A percentile compares a stretch with the other conserved stretches of the same genome.
These are phyloP conservation scores for Antrozous pallidus DNA, from an alignment of 2,797 vertebrate species.

Conservation along the genomic window DNA sequence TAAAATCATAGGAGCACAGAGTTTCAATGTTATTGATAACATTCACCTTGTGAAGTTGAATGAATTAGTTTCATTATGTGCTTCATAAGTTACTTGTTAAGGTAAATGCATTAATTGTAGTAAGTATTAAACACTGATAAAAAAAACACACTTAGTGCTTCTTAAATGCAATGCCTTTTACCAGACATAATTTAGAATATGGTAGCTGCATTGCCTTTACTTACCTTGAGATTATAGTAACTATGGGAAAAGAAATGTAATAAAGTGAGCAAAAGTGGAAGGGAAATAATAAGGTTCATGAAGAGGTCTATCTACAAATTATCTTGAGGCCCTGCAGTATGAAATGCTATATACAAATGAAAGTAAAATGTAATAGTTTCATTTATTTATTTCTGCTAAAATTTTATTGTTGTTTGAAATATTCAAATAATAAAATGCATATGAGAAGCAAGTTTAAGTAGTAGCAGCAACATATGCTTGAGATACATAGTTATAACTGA, in stretches of 20 bases:
- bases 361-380: background rate
- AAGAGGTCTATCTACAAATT: background rate
- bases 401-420: constrained; percentile 14
- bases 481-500: background rate
- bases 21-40: background rate
- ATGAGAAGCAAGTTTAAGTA: background rate
- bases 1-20: background rate
- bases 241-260: background rate
- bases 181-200: background rate
- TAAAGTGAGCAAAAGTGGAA: background rate
- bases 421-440: background rate
- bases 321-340: background rate
- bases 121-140: background rate
- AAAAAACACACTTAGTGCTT: background rate
- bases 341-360: constrained; percentile 8
- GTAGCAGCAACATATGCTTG: background rate
- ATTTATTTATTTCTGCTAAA: background rate
- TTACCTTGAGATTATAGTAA: background rate
- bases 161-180: background rate
- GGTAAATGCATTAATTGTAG: background rate
- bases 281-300: background rate
- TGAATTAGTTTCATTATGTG: background rate
- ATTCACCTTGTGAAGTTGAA: background rate
- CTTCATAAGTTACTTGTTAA: background rate
- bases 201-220: background rate